Evolutionary conservation across 2,797 vertebrate species (phyloP), one percentile per base, ranked within the genome.

Genomic region (Naso thynnoides): DNA sequence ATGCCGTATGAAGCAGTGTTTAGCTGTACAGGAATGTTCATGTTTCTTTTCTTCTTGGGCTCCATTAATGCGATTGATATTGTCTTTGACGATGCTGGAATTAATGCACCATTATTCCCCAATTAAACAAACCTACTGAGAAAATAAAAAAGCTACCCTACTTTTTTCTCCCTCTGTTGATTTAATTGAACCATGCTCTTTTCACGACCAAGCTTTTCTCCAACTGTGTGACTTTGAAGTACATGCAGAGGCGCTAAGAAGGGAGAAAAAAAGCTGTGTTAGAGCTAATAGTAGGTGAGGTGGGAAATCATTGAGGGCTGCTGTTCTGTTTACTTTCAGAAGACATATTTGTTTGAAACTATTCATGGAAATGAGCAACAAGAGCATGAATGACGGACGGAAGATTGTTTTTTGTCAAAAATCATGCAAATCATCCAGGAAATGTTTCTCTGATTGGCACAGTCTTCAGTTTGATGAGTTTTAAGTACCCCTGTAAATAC

Each of bases 301-400:
- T 38, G 56, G 53, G 19, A 47, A 62, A 45, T 31, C 11, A 57
- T 3, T 26, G 16, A 48, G 13, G 6, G 24, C 6, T 24, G 21
- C 47, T 47, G 24, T 42, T 55, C 15, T 47, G 26, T 74, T 26
- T 39, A 39, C 27, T 21, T 59, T 27, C 41, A 26, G 24, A 65
- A 13, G 50, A 54, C 2, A 18, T n/a, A 39, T 55, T 65, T 66
- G 27, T 39, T 11, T 70, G 39, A 60, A 60, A 55, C 15, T 38
- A 29, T 27, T 39, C 4, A 5, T 23, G 33, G 48, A 27, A 60
- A 44, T 53, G 21, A 77, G 66, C 39, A 23, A 10, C 7, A 9
- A 9, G 11, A 36, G 11, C 33, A 36, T 36, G 33, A 36, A 36
- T 36, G 33, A 36, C 11, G 11, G 33, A 36, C n/a, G n/a, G 33